These are phyloP conservation scores for Solenopsis invicta DNA, from an alignment of 1,140 invertebrate genomes.

Conservation along the genomic window DNA sequence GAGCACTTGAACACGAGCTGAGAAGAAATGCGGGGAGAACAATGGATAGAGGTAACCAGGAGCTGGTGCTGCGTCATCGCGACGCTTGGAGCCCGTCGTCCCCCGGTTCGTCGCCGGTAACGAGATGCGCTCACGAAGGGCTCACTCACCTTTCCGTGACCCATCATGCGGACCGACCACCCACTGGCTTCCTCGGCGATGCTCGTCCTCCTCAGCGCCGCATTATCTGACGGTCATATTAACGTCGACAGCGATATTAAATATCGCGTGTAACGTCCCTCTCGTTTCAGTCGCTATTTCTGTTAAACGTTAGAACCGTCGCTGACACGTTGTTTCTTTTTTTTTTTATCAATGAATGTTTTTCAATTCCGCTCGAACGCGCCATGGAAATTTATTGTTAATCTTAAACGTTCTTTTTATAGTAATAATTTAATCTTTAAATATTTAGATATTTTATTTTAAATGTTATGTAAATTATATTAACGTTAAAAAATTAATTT, in stretches of 20 bases:
- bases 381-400: too few relatives aligned
- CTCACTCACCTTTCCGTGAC: slow-evolving; percentile 69
- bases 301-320: background rate
- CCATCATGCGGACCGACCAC: slow-evolving; percentile 70
- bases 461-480: too few relatives aligned
- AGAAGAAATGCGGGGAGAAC: slow-evolving; percentile 85
- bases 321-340: too few relatives aligned
- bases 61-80: slow-evolving; percentile 84
- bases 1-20: slow-evolving; percentile 85
- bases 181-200: slow-evolving; percentile 46
- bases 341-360: background rate
- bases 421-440: too few relatives aligned
- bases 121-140: slow-evolving; percentile 77
- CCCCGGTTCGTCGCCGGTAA: slow-evolving; percentile 78
- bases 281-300: background rate
- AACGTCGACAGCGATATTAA: slow-evolving; percentile 9
- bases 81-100: slow-evolving; percentile 78
- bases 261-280: background rate
- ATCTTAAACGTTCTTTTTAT: too few relatives aligned
- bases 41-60: slow-evolving; percentile 84
- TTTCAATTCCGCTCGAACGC: background rate
- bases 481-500: too few relatives aligned
- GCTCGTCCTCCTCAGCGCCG: slow-evolving; percentile 41
- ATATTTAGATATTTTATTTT: too few relatives aligned
- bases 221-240: slow-evolving; percentile 3